Evolutionary conservation across 2,888 invertebrate species (phyloP).

Genomic region (Digitonthophagus gazella): DNA sequence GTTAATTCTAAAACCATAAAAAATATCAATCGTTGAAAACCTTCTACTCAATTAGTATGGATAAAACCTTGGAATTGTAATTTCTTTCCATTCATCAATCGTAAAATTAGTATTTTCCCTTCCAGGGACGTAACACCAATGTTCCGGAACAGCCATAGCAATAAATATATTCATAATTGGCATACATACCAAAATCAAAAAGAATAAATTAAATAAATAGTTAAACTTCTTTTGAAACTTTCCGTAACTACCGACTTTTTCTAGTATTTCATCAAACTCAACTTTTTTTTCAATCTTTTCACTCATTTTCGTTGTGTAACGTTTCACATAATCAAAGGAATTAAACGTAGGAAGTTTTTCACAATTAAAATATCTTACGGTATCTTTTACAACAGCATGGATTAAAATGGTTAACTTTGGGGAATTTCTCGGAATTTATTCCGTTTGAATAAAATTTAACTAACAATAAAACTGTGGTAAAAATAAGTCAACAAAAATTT

Average conservation of each 20-base stretch:
- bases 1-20: not conserved
- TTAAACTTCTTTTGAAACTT: constrained; percentile 55
- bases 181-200: constrained; percentile 52
- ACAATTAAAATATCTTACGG: no score
- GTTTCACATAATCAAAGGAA: no score
- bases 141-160: constrained; percentile 56
- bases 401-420: no score
- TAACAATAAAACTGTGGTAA: no score
- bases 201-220: constrained; percentile 49
- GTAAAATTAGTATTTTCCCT: constrained; percentile 51
- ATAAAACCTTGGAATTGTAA: constrained; percentile 56
- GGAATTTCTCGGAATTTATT: no score
- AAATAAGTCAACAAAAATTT: no score
- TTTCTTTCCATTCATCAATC: constrained; percentile 53
- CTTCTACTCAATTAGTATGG: no score
- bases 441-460: no score
- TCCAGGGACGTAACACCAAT: constrained; percentile 59
- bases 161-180: constrained; percentile 56
- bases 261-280: constrained; percentile 55
- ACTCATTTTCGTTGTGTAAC: not conserved
- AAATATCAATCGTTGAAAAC: no score
- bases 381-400: no score
- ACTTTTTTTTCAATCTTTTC: not conserved
- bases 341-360: no score
- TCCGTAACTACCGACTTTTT: constrained; percentile 55